Conservation (phyloP, 2,888 invertebrate species). For the Drosophila subquinaria region DNA sequence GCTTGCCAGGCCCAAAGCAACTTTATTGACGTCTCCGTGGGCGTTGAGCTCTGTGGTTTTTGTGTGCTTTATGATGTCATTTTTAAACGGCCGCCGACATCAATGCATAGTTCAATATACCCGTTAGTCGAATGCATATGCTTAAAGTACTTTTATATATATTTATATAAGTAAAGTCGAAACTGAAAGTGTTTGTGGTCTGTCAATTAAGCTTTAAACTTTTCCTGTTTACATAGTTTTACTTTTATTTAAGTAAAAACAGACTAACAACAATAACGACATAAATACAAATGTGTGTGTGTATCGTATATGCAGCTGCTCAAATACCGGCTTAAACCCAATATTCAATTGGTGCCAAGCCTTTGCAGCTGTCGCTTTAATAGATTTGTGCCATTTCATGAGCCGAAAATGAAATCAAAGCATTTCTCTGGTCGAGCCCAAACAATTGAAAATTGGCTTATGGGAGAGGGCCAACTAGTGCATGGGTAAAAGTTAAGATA, state of each 20-base stretch:
- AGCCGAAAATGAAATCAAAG: conserved; percentile 65
- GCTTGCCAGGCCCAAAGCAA: conserved; percentile 59
- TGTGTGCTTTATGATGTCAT: conserved; percentile 58
- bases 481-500: conserved; percentile 76
- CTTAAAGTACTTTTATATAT: not conserved
- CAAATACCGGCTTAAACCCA: conserved; percentile 51
- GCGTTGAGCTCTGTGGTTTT: conserved; percentile 21
- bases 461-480: conserved; percentile 2
- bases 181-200: conserved; percentile 48
- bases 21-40: conserved; percentile 38
- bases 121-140: conserved; percentile 31
- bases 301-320: conserved; percentile 21
- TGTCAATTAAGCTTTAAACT: not conserved
- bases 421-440: conserved; percentile 51
- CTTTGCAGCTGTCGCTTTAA: conserved; percentile 53
- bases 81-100: conserved; percentile 41
- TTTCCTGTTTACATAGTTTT: not conserved
- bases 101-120: conserved; percentile 52
- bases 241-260: conserved; percentile 1
- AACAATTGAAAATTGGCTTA: conserved; percentile 64
- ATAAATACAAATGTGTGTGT: not conserved
- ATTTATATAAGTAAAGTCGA: conserved; percentile 27
- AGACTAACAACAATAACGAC: not conserved
- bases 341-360: conserved; percentile 60
- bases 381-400: conserved; percentile 69